Evolutionary conservation across 2,888 invertebrate species (phyloP).

Genomic region (Synergus laeviventris): DNA sequence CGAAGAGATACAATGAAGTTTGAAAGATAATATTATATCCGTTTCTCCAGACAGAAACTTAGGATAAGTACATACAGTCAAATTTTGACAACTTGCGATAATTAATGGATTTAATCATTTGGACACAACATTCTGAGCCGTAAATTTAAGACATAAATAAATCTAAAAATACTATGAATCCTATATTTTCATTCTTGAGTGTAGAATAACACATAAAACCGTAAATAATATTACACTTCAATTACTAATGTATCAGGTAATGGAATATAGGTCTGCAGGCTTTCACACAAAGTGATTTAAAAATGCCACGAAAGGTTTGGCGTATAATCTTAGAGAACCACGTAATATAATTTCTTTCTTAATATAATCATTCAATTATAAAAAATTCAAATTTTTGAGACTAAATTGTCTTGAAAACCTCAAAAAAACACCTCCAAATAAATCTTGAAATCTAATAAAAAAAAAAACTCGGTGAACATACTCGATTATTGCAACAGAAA

Average conservation of each 20-base stretch:
- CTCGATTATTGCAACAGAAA: background rate
- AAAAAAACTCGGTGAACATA: background rate
- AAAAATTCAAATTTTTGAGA: background rate
- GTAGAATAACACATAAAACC: background rate
- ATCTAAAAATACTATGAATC: background rate
- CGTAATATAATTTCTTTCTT: background rate
- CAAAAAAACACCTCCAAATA: background rate
- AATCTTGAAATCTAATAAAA: background rate
- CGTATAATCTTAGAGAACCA: background rate
- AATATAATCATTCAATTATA: background rate
- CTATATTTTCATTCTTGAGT: background rate
- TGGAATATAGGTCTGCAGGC: no score
- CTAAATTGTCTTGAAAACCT: background rate
- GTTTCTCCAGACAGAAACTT: no score
- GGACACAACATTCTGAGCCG: background rate
- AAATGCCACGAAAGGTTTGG: background rate
- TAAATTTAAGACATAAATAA: background rate
- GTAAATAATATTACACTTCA: background rate
- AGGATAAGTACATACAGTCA: no score
- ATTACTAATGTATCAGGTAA: no score
- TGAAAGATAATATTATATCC: no score
- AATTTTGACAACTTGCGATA: no score
- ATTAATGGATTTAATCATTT: no score
- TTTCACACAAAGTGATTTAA: background rate
- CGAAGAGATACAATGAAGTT: no score